These are phyloP conservation scores for Lordiphosa andalusiaca DNA, from an alignment of 2,888 invertebrate genomes.

Conservation along the genomic window DNA sequence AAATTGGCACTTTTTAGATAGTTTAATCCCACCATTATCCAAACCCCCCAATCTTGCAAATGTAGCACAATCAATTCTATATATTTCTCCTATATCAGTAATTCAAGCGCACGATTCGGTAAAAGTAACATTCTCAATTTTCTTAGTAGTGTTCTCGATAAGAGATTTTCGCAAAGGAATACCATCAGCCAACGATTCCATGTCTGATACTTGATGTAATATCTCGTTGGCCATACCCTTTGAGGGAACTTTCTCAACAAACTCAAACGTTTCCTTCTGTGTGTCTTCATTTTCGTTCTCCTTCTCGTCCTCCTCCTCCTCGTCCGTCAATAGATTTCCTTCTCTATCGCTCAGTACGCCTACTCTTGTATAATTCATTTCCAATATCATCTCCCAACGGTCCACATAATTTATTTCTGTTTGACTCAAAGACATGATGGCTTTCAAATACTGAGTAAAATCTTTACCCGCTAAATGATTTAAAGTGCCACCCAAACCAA, in stretches of 20 bases:
- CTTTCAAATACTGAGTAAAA: constrained; percentile 35
- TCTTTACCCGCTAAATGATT: constrained; percentile 38
- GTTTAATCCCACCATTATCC: too few species aligned
- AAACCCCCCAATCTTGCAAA: too few species aligned
- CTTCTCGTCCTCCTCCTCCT: not conserved
- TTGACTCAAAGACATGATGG: not conserved
- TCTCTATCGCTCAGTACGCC: constrained; percentile 22
- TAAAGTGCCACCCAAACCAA: constrained; percentile 20
- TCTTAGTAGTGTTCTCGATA: too few species aligned
- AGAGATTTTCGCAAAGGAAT: too few species aligned
- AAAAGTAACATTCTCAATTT: too few species aligned
- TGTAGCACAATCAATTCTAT: too few species aligned
- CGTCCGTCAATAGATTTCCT: not conserved
- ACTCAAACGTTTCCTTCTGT: not conserved
- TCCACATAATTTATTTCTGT: constrained; percentile 21
- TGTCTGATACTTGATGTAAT: not conserved
- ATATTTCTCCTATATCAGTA: too few species aligned
- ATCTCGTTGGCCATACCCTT: not conserved
- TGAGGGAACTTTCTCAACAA: accelerated
- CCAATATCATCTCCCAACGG: constrained; percentile 31
- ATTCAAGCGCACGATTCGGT: too few species aligned
- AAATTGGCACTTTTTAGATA: too few species aligned
- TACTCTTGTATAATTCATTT: constrained; percentile 23
- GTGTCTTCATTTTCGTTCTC: not conserved
- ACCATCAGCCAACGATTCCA: not conserved